Evolutionary conservation across 2,113 vertebrate genomes (phyloP), one percentile per base, ranked within the genome.

Genomic region (Pristiophorus japonicus): DNA sequence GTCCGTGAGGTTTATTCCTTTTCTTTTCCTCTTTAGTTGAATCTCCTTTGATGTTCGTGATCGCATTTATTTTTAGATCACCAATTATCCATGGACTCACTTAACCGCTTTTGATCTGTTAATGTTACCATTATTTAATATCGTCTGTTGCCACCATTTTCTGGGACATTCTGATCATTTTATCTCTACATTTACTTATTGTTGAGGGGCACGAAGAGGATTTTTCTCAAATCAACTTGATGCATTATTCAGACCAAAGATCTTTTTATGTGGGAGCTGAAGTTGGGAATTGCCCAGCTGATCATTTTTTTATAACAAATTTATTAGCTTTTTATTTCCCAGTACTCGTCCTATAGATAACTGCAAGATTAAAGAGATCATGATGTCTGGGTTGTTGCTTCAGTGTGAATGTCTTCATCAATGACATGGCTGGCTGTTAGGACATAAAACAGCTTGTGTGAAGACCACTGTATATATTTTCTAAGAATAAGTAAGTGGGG

Each of bases 1-100:
- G 92, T 94, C 92, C 42, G 85, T 70, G 65, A 94, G 65, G 65
- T 51, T 94, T 94, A 94, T 94, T 94, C 93, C 93, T 12, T 42
- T 66, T 6, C 85, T 88, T 47, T 88, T 47, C 87, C 34, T 59
- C 24, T 94, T 70, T 70, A 14, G 66, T 73, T 70, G 16, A 92
- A 34, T 63, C 55, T 12, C 55, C 59, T 91, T 92, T 55, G 51
- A 59, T 88, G 85, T 2, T 51, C 51, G 12, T 88, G 51, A 55
- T 62, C 38, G 14, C 34, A 65, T 91, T 90, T n/a, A 30, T 90
- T 12, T 59, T 62, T 62, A 59, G 38, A 59, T 90, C 11, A 34
- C 12, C 34, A 91, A 3, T 38, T 91, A 91, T 63, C 16, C 30
- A 38, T 91, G n/a, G 59, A 91, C 55, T 92, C 59, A 91, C 75